Conservation (phyloP, 2,113 vertebrate species). For the Manacus vitellinus region DNA sequence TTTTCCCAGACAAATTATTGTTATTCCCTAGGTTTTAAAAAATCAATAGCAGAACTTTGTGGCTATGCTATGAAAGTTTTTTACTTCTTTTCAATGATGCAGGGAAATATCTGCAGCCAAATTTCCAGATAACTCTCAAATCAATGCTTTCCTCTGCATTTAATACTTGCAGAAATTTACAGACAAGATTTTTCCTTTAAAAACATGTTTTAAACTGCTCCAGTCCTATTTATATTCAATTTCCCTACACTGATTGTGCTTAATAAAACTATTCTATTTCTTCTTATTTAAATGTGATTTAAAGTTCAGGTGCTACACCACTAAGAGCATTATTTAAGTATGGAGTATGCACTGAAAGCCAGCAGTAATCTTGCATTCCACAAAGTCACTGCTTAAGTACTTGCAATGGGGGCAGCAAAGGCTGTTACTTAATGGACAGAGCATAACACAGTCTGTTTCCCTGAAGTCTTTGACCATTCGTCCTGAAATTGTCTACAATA, state of each 20-base stretch:
- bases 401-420: neutral
- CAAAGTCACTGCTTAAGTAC: neutral
- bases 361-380: neutral
- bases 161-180: neutral
- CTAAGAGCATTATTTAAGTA: neutral
- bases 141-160: neutral
- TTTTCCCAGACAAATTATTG: neutral
- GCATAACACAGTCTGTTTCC: neutral
- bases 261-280: neutral
- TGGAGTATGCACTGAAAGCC: neutral
- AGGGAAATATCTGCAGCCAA: neutral
- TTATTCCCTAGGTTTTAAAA: neutral
- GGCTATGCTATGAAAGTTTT: neutral
- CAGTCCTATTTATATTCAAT: neutral
- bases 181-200: neutral
- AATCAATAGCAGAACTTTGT: neutral
- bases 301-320: neutral
- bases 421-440: neutral
- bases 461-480: neutral
- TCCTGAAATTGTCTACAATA: neutral
- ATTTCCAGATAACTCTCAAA: neutral
- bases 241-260: neutral
- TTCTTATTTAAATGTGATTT: neutral
- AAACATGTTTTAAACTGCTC: neutral
- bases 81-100: neutral